Evolutionary conservation across 2,797 vertebrate species (phyloP).

Genomic region (Squalus acanthias): DNA sequence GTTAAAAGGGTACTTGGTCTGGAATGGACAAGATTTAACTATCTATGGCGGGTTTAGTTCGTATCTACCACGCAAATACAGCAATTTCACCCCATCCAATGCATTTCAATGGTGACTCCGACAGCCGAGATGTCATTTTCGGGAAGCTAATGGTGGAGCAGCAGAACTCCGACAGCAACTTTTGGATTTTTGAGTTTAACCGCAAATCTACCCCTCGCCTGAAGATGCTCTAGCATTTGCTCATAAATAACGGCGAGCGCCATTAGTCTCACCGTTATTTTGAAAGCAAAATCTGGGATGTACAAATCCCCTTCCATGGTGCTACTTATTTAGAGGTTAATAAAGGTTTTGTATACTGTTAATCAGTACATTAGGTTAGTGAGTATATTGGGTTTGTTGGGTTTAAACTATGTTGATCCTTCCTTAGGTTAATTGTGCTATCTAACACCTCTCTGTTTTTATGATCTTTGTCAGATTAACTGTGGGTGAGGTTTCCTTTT

Average conservation of each 20-base stretch:
- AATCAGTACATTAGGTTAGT: background rate
- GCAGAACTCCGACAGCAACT: background rate
- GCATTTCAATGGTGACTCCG: background rate
- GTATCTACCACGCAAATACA: background rate
- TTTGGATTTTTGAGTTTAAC: background rate
- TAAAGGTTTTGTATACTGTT: background rate
- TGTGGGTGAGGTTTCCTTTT: slow-evolving; percentile 3
- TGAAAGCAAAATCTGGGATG: background rate
- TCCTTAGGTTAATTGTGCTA: too few relatives aligned
- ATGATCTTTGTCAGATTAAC: slow-evolving; percentile 2
- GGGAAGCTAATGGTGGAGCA: background rate
- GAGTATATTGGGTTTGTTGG: background rate
- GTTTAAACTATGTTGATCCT: background rate
- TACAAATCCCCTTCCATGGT: background rate
- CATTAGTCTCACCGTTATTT: background rate
- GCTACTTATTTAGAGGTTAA: background rate
- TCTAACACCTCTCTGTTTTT: background rate
- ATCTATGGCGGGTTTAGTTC: background rate
- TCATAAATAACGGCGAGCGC: background rate
- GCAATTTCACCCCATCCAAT: background rate
- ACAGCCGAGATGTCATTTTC: background rate
- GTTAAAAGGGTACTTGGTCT: background rate
- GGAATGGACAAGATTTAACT: background rate
- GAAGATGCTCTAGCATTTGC: background rate
- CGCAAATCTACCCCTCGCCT: too few relatives aligned